phyloP scores from a whole-genome alignment of 2,888 invertebrate genomes.

The Branchipolynoe longqiensis region DNA sequence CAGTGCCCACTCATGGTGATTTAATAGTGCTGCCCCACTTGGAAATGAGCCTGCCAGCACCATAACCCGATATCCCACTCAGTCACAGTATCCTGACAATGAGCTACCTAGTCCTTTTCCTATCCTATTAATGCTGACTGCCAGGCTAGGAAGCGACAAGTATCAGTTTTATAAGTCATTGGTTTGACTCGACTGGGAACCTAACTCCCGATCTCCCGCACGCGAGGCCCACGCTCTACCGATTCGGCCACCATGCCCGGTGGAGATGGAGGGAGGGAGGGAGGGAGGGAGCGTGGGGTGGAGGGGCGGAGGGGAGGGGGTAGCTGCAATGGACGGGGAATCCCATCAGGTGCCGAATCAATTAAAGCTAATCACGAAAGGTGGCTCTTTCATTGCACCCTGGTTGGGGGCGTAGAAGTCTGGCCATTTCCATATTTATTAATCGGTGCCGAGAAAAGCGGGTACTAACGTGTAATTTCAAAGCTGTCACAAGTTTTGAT shows the following conservation, averaged over 20 bases:
- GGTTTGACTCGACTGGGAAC: no score
- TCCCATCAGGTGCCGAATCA: conserved; percentile 28
- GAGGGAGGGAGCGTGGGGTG: background rate
- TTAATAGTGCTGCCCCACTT: no score
- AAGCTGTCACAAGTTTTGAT: conserved; percentile 57
- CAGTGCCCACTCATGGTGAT: no score
- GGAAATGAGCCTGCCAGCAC: no score
- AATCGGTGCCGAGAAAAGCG: conserved; percentile 22
- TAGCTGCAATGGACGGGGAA: background rate
- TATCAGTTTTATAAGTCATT: no score
- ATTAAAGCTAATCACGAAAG: conserved; percentile 51
- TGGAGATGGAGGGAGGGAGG: background rate
- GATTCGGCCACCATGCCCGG: background rate
- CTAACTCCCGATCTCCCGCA: no score
- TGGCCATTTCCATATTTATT: conserved; percentile 51
- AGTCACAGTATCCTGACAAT: no score
- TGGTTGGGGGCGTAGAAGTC: background rate
- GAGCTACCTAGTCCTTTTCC: no score
- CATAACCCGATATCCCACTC: no score
- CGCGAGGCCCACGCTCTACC: no score
- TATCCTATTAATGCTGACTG: no score
- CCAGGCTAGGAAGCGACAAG: no score
- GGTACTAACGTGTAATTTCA: conserved; percentile 50
- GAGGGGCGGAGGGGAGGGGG: background rate
- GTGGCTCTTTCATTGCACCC: conserved; percentile 47